A percentile compares a stretch with the other conserved stretches of the same genome.
These are phyloP conservation scores for Junco hyemalis DNA, from an alignment of 2,113 vertebrate genomes.

Conservation along the genomic window DNA sequence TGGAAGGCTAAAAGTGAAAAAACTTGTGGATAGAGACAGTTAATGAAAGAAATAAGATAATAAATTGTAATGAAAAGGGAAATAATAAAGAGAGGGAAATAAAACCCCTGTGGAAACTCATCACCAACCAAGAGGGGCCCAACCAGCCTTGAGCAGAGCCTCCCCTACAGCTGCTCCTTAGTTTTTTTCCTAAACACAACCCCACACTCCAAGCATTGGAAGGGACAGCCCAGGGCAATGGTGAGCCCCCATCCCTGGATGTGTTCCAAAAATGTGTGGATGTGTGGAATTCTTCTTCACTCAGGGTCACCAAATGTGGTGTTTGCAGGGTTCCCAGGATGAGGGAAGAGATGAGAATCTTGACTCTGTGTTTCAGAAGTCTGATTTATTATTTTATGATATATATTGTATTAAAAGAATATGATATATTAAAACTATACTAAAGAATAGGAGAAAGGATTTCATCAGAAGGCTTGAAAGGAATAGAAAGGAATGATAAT, in stretches of 20 bases:
- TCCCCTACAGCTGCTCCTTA: neutral
- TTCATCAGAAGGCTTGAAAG: too few relatives aligned
- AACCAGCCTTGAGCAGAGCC: neutral
- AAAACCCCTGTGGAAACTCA: neutral
- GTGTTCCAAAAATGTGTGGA: fast-evolving
- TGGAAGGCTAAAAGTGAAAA: neutral
- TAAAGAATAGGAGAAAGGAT: too few relatives aligned
- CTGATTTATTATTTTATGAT: too few relatives aligned
- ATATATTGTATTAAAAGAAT: too few relatives aligned
- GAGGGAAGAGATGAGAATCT: too few relatives aligned
- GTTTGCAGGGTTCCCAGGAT: too few relatives aligned
- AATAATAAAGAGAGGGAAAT: neutral
- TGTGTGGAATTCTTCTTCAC: too few relatives aligned
- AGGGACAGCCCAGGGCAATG: neutral
- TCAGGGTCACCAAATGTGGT: too few relatives aligned
- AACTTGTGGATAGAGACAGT: neutral
- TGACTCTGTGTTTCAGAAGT: too few relatives aligned
- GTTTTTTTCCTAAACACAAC: neutral
- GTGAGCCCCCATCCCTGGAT: neutral
- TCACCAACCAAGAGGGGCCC: neutral
- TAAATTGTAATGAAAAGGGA: neutral
- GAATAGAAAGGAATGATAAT: too few relatives aligned
- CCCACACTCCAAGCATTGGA: fast-evolving
- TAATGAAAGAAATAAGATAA: neutral
- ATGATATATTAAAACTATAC: too few relatives aligned